These are phyloP conservation scores for Hylaeus volcanicus DNA, from an alignment of 1,140 invertebrate species.

Conservation along the genomic window DNA sequence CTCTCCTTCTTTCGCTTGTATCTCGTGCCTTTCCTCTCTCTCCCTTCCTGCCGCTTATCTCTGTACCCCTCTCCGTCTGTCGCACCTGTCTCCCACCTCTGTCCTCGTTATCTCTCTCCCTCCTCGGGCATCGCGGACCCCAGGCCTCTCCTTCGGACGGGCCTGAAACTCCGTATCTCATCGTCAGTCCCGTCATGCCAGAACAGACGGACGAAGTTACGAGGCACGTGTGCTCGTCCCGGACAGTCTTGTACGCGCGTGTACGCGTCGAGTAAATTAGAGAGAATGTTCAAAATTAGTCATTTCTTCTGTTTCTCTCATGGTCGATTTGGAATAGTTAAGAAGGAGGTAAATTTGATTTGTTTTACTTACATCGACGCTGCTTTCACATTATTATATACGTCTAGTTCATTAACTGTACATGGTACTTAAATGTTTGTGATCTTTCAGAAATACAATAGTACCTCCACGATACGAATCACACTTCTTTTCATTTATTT, in stretches of 20 bases:
- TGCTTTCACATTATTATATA: not conserved
- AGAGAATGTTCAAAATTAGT: not conserved
- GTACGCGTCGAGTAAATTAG: slow-evolving; percentile 26
- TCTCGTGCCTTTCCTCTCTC: not conserved
- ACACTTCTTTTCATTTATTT: too few species aligned
- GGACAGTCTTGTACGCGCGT: slow-evolving; percentile 49
- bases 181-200: slow-evolving; percentile 27
- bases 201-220: slow-evolving; percentile 32
- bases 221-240: slow-evolving; percentile 46
- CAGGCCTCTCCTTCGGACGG: not conserved
- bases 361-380: not conserved
- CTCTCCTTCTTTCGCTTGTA: not conserved
- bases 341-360: too few species aligned
- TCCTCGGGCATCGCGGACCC: slow-evolving; percentile 2
- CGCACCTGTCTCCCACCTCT: not conserved
- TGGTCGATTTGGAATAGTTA: too few species aligned
- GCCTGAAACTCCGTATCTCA: slow-evolving; percentile 18
- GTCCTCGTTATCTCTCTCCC: slow-evolving; percentile 14
- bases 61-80: slow-evolving; percentile 14
- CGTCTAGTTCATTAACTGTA: too few species aligned
- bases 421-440: too few species aligned
- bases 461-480: too few species aligned
- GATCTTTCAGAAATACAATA: too few species aligned
- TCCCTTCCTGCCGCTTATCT: not conserved
- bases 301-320: too few species aligned